These are phyloP conservation scores for Hylyphantes graminicola DNA, from an alignment of 1,140 invertebrate genomes.

Conservation along the genomic window DNA sequence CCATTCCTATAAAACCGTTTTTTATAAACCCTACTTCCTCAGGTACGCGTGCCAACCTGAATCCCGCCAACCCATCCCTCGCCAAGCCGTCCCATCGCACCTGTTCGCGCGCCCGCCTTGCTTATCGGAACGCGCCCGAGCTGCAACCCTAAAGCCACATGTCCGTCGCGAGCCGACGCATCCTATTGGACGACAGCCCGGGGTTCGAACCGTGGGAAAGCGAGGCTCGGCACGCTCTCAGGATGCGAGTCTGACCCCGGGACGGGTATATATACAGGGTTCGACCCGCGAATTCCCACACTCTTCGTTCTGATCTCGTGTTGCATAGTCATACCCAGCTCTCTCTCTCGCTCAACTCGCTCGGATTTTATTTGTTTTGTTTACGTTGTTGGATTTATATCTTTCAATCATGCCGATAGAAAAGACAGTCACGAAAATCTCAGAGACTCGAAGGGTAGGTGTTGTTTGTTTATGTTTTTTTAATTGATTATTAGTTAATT, in stretches of 20 bases:
- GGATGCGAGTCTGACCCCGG: constrained; percentile 50
- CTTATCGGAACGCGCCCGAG: constrained; percentile 22
- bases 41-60: constrained; percentile 4
- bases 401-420: constrained; percentile 52
- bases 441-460: constrained; percentile 61
- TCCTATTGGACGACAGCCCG: constrained; percentile 49
- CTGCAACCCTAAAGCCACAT: constrained; percentile 52
- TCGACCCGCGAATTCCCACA: constrained; percentile 51
- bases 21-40: neutral
- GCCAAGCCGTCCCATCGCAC: constrained; percentile 33
- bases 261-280: constrained; percentile 3
- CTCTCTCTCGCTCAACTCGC: constrained; percentile 16
- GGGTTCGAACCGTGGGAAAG: constrained; percentile 55
- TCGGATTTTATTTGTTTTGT: constrained; percentile 4
- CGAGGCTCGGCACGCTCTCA: constrained; percentile 49
- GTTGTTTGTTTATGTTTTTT: constrained; percentile 26
- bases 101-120: constrained; percentile 42
- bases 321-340: constrained; percentile 17
- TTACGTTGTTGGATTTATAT: constrained; percentile 6
- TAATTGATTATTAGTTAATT: constrained; percentile 3
- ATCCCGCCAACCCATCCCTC: neutral
- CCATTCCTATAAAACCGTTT: neutral
- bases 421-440: constrained; percentile 48
- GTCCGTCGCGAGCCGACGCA: constrained; percentile 54
- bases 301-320: constrained; percentile 32